Percentiles rank a stretch among this genome's conserved stretches.
These are phyloP conservation scores for Meiosimyza decipiens DNA, from an alignment of 2,888 invertebrate species.

Conservation along the genomic window DNA sequence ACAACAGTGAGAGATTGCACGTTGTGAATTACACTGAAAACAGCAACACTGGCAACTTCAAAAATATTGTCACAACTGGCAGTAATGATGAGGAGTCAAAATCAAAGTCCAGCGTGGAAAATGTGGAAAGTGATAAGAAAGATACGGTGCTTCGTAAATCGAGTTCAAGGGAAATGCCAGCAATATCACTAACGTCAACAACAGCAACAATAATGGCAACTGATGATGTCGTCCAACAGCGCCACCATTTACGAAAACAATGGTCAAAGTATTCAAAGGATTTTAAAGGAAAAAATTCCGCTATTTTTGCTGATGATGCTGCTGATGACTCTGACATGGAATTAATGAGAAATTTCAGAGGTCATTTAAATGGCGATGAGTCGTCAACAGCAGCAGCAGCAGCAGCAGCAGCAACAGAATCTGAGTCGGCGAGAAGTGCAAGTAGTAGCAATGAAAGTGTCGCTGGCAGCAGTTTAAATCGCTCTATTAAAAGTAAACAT, in stretches of 20 bases:
- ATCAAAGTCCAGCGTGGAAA: neutral
- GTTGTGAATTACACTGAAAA: slow-evolving; percentile 26
- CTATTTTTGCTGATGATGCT: slow-evolving; percentile 37
- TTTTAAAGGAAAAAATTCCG: neutral
- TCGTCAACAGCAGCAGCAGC: slow-evolving; percentile 37
- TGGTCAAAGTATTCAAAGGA: slow-evolving; percentile 6
- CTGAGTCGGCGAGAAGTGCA: slow-evolving; percentile 1
- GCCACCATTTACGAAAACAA: slow-evolving; percentile 31
- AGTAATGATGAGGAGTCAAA: neutral
- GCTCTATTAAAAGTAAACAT: slow-evolving; percentile 42
- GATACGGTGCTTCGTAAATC: neutral
- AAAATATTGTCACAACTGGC: neutral
- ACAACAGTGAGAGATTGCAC: slow-evolving; percentile 19
- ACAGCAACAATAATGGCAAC: slow-evolving; percentile 41
- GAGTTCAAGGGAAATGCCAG: neutral
- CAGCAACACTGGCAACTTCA: slow-evolving; percentile 29
- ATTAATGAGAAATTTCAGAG: slow-evolving; percentile 45
- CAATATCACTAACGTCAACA: slow-evolving; percentile 42
- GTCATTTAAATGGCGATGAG: slow-evolving; percentile 40
- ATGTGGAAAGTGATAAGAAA: neutral
- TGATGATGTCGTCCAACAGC: slow-evolving; percentile 37
- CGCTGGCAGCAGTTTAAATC: slow-evolving; percentile 10
- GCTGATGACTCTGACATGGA: slow-evolving; percentile 43
- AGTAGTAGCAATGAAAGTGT: neutral
- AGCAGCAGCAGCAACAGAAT: slow-evolving; percentile 36